These are phyloP conservation scores for Dendropsophus ebraccatus DNA, from an alignment of 2,113 vertebrate genomes.

Conservation along the genomic window DNA sequence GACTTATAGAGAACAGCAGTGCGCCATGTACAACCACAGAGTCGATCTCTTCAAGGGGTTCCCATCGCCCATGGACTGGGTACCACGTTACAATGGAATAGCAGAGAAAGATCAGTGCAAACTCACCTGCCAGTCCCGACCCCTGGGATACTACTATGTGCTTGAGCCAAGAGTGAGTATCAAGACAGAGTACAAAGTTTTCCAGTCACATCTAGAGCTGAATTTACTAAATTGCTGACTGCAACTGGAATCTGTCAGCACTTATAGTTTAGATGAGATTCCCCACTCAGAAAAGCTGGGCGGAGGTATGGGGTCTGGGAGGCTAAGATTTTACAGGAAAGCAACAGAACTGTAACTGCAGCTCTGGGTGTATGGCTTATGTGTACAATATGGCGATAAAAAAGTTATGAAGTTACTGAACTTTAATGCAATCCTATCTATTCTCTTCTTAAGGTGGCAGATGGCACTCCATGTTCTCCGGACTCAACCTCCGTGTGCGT, in stretches of 20 bases:
- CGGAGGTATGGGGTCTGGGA: no score
- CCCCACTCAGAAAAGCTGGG: no score
- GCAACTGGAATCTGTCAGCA: neutral
- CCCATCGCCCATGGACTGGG: slow-evolving; percentile 72
- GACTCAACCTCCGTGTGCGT: slow-evolving; percentile 73
- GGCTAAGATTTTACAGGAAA: no score
- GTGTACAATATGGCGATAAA: no score
- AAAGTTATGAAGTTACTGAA: no score
- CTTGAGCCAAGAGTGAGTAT: slow-evolving; percentile 69
- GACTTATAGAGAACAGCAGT: slow-evolving; percentile 74
- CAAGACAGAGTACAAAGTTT: neutral
- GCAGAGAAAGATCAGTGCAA: slow-evolving; percentile 71
- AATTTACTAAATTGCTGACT: neutral
- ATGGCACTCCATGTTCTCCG: slow-evolving; percentile 73
- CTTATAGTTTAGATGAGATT: neutral
- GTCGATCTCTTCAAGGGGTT: slow-evolving; percentile 68
- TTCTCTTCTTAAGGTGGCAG: slow-evolving; percentile 66
- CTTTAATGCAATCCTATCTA: neutral
- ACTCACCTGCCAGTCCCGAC: slow-evolving; percentile 71
- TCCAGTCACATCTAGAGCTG: neutral
- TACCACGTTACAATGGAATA: slow-evolving; percentile 70
- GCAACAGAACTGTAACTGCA: neutral
- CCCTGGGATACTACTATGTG: slow-evolving; percentile 72
- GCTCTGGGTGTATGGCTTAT: neutral
- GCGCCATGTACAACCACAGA: slow-evolving; percentile 71